Conservation (phyloP, 2,113 vertebrate genomes). For the Catharus fuscescens region DNA sequence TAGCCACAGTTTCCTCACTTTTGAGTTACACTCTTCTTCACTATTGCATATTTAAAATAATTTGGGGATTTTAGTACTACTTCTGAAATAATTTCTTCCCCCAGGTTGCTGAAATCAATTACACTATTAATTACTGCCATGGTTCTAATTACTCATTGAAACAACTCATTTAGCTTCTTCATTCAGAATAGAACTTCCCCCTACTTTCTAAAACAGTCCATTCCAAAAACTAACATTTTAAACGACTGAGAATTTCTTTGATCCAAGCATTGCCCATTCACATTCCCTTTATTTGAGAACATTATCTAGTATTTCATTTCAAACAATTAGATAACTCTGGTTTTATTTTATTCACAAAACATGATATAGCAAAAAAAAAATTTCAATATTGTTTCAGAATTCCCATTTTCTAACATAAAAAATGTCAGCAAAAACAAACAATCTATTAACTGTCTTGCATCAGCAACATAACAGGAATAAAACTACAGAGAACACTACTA, state of each 20-base stretch:
- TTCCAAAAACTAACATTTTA: background rate
- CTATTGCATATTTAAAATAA: background rate
- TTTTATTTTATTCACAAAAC: conserved; percentile 38
- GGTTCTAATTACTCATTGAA: conserved; percentile 20
- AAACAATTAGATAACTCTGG: conserved; percentile 27
- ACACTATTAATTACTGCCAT: conserved; percentile 33
- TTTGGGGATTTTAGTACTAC: background rate
- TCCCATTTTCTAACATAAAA: conserved; percentile 21
- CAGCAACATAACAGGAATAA: conserved; percentile 5
- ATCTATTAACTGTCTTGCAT: conserved; percentile 31
- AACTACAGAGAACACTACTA: conserved; percentile 44
- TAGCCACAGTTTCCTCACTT: background rate
- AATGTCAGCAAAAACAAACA: conserved; percentile 3
- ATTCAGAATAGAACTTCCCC: background rate
- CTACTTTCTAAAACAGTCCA: background rate
- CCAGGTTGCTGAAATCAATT: background rate
- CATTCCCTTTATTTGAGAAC: conserved; percentile 2
- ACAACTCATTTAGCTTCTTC: background rate
- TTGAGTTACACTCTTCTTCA: background rate
- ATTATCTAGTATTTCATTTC: conserved; percentile 12
- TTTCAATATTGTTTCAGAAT: conserved; percentile 20
- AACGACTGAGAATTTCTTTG: background rate
- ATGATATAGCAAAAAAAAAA: background rate
- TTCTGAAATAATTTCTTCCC: conserved; percentile 14
- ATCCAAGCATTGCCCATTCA: background rate